A percentile compares a stretch with the other conserved stretches of the same genome.
phyloP scores from a whole-genome alignment of 2,113 vertebrate genomes.

The Andinoacara biseriatus region DNA sequence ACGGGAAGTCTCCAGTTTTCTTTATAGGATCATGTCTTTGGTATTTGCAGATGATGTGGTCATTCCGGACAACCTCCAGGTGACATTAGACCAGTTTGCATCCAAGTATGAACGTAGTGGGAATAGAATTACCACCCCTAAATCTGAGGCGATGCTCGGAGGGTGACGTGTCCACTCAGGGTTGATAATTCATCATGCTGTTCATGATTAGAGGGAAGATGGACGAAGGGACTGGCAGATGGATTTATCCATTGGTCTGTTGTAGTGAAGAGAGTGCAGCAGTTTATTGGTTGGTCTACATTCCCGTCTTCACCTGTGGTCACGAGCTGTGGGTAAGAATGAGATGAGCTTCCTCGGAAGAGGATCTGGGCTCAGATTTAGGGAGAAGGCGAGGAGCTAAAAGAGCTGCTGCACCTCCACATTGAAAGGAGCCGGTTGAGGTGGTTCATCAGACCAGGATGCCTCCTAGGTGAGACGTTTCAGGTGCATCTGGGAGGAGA shows the following conservation, averaged over 20 bases:
- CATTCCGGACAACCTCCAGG: neutral
- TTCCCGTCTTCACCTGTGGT: neutral
- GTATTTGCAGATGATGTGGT: neutral
- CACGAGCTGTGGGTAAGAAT: neutral
- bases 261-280: neutral
- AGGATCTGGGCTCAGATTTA: neutral
- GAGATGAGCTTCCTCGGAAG: neutral
- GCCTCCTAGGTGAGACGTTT: neutral
- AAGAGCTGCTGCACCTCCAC: neutral
- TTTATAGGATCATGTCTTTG: neutral
- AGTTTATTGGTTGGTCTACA: neutral
- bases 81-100: neutral
- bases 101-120: neutral
- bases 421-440: neutral
- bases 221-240: neutral
- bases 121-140: neutral
- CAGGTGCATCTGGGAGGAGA: neutral
- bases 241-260: neutral
- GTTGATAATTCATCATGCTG: too few relatives aligned
- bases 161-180: neutral
- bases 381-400: neutral
- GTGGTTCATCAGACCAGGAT: neutral
- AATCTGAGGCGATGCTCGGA: neutral
- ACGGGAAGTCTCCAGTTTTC: neutral
- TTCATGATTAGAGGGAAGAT: neutral